Conservation (phyloP, 2,797 vertebrate species). For the Sebastes vulpes region DNA sequence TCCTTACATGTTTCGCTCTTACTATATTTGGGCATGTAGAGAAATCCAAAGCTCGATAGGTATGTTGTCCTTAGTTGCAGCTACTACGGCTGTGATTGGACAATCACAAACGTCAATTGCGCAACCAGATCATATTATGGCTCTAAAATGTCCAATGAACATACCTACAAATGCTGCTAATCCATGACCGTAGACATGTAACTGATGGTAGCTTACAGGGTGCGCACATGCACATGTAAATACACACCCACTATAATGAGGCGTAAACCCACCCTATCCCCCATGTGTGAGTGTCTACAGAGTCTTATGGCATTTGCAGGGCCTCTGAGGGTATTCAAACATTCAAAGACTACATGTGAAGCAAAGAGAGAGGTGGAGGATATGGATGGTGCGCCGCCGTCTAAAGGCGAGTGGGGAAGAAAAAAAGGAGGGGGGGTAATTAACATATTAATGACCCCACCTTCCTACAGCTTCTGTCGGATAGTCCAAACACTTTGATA, state of each 20-base stretch:
- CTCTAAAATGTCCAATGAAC: background rate
- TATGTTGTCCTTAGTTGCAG: background rate
- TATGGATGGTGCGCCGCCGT: constrained; percentile 58
- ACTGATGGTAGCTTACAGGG: constrained; percentile 10
- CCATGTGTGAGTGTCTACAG: constrained; percentile 44
- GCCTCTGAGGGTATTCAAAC: constrained; percentile 65
- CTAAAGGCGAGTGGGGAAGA: constrained; percentile 39
- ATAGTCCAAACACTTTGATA: constrained; percentile 90
- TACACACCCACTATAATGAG: constrained; percentile 6
- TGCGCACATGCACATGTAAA: background rate
- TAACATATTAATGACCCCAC: constrained; percentile 91
- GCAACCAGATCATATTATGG: constrained; percentile 7
- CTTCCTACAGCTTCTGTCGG: constrained; percentile 87
- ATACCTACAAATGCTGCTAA: constrained; percentile 32
- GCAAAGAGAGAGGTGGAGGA: constrained; percentile 57
- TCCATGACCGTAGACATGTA: constrained; percentile 32
- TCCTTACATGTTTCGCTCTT: background rate
- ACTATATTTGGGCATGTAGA: background rate
- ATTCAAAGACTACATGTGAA: constrained; percentile 65
- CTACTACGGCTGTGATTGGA: background rate
- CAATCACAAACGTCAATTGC: background rate
- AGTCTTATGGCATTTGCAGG: constrained; percentile 61
- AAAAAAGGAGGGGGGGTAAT: constrained; percentile 75
- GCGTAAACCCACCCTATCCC: constrained; percentile 17
- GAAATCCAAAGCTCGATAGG: background rate